phyloP scores from a whole-genome alignment of 2,797 vertebrate genomes.

The Adrianichthys oophorus region DNA sequence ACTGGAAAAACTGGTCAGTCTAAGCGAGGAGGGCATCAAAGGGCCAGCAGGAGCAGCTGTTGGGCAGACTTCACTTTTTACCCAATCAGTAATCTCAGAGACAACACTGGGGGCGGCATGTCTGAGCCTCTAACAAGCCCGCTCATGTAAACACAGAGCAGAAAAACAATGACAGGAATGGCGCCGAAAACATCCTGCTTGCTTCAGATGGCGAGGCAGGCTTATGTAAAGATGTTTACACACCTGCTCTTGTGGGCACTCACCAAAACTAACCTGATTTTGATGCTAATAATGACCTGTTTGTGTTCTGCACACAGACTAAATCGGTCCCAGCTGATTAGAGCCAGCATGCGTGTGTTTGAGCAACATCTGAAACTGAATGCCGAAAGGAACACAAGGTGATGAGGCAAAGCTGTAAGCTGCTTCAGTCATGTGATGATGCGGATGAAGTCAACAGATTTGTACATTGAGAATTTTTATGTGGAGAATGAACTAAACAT shows the following conservation, averaged over 20 bases:
- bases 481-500: too few relatives aligned
- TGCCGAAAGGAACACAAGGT: constrained; percentile 7
- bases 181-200: constrained; percentile 41
- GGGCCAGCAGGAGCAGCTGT: constrained; percentile 41
- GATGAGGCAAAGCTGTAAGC: constrained; percentile 13
- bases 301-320: constrained; percentile 19
- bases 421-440: constrained; percentile 2
- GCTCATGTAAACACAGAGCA: constrained; percentile 56
- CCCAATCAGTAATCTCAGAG: constrained; percentile 58
- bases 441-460: background rate
- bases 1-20: background rate
- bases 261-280: constrained; percentile 2
- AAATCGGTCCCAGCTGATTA: fast-evolving
- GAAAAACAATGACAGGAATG: constrained; percentile 64
- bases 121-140: constrained; percentile 64
- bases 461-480: too few relatives aligned
- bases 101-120: constrained; percentile 44
- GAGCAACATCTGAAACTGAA: background rate
- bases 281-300: constrained; percentile 33
- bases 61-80: constrained; percentile 22
- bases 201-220: constrained; percentile 12
- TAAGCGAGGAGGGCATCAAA: background rate
- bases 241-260: constrained; percentile 10
- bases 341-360: background rate
- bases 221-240: constrained; percentile 33